Percentiles rank a stretch among this genome's conserved stretches.
phyloP scores from a whole-genome alignment of 35 echinoderm and acorn worm genomes.

The Heliocidaris erythrogramma region DNA sequence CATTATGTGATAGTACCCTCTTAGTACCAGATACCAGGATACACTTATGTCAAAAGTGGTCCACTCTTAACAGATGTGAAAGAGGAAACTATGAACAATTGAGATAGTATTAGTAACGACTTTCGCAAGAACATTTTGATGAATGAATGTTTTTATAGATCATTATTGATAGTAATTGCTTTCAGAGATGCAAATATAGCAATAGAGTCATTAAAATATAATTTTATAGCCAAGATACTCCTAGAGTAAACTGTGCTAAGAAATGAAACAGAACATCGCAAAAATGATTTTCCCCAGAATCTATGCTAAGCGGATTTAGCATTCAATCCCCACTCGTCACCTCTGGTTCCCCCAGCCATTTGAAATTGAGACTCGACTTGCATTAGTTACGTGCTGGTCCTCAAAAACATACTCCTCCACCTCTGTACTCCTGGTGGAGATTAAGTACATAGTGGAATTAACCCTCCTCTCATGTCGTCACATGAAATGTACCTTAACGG shows the following conservation, averaged over 20 bases:
- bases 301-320: background rate
- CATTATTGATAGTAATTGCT: background rate
- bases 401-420: background rate
- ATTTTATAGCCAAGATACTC: background rate
- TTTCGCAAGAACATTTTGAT: background rate
- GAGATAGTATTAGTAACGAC: background rate
- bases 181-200: background rate
- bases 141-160: background rate
- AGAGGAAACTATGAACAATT: background rate
- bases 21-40: background rate
- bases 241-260: background rate
- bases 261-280: background rate
- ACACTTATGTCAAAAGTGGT: background rate
- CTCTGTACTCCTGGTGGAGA: background rate
- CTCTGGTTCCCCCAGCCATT: background rate
- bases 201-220: background rate
- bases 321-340: background rate
- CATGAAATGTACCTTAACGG: conserved; percentile 14
- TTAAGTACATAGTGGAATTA: background rate
- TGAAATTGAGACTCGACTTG: background rate
- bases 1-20: background rate
- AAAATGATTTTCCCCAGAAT: background rate
- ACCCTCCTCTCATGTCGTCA: background rate
- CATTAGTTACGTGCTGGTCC: background rate
- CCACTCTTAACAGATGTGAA: background rate